Conservation (phyloP, 2,113 vertebrate genomes). For the Cervus canadensis region DNA sequence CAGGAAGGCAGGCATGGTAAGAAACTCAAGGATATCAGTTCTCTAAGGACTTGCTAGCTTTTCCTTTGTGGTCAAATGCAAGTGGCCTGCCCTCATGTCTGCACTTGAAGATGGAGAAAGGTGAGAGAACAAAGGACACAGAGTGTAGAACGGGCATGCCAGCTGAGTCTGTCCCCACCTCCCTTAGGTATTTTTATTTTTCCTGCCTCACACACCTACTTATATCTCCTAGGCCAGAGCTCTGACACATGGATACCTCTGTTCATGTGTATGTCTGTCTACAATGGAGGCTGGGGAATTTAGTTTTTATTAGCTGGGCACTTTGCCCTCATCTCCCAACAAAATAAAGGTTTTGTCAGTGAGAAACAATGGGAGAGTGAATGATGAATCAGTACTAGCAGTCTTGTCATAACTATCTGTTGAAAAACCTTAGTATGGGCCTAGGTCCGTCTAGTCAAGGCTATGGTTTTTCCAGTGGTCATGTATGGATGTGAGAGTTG, state of each 20-base stretch:
- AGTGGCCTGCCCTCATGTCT: not conserved
- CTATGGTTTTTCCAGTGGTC: too few species aligned
- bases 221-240: not conserved
- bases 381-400: not conserved
- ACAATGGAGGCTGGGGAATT: not conserved
- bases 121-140: not conserved
- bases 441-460: too few species aligned
- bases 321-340: not conserved
- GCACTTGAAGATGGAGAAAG: not conserved
- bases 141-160: not conserved
- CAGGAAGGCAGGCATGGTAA: not conserved
- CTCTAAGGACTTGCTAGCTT: not conserved
- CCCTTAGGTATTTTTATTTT: not conserved
- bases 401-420: not conserved
- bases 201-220: not conserved
- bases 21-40: not conserved
- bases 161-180: not conserved
- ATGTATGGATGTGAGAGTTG: too few species aligned
- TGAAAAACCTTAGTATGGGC: not conserved
- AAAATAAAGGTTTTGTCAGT: not conserved
- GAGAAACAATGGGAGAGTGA: not conserved
- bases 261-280: not conserved
- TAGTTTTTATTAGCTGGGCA: slow-evolving; percentile 21
- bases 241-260: not conserved
- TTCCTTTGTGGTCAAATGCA: not conserved